Evolutionary conservation across 2,113 vertebrate species (phyloP).

Genomic region (Malurus cyaneus): DNA sequence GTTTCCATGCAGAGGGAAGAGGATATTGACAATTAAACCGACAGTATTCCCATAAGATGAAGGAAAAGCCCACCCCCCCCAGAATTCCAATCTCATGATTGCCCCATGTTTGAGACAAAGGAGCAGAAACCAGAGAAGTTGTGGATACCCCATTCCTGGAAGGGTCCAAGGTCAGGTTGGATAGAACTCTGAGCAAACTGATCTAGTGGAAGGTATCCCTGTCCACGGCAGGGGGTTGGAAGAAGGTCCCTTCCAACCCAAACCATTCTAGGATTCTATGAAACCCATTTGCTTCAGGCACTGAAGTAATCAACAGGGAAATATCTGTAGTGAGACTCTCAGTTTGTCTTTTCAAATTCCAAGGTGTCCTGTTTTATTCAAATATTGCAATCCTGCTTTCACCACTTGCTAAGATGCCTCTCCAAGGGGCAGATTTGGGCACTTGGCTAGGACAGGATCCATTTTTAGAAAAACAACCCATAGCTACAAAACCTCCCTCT

Average conservation of each 20-base stretch:
- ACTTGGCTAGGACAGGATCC: not conserved
- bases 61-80: fast-evolving
- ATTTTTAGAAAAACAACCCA: not conserved
- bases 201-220: not conserved
- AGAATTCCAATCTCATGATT: not conserved
- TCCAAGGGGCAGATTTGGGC: not conserved
- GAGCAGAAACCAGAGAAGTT: not conserved
- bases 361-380: not conserved
- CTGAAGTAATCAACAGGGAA: not conserved
- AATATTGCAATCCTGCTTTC: not conserved
- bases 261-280: not conserved
- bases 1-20: not conserved
- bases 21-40: not conserved
- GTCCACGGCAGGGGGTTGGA: not conserved
- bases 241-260: not conserved
- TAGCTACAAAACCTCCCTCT: not conserved
- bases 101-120: not conserved
- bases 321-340: not conserved
- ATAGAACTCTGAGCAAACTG: not conserved
- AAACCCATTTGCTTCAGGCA: not conserved
- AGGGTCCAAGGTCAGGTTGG: not conserved
- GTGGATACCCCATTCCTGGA: not conserved
- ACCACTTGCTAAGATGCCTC: not conserved
- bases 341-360: not conserved
- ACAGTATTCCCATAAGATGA: not conserved